phyloP scores from a whole-genome alignment of 2,888 invertebrate species.

The Dryocosmus kuriphilus region DNA sequence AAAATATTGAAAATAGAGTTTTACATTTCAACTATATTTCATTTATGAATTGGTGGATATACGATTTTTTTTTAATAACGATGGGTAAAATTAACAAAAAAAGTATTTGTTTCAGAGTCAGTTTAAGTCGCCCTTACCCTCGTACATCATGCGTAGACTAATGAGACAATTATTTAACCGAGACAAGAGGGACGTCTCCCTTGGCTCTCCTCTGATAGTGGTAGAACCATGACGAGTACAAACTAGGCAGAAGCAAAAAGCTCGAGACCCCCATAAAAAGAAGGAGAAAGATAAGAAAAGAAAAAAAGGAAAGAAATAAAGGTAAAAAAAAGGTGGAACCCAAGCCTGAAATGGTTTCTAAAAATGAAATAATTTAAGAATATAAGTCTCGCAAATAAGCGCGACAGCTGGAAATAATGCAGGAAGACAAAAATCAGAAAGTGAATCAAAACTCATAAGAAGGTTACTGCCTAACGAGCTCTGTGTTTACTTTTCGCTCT shows the following conservation, averaged over 20 bases:
- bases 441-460: neutral
- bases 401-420: conserved; percentile 10
- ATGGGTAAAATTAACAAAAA: neutral
- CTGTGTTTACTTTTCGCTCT: conserved; percentile 19
- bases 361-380: conserved; percentile 1
- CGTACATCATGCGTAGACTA: conserved; percentile 28
- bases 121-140: neutral
- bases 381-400: neutral
- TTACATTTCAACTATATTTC: too few species aligned
- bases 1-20: too few species aligned
- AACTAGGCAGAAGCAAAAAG: conserved; percentile 23
- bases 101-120: conserved; percentile 3
- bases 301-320: neutral
- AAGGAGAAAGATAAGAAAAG: neutral
- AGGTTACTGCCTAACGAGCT: conserved; percentile 25
- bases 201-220: conserved; percentile 22
- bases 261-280: neutral
- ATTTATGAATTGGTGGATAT: too few species aligned
- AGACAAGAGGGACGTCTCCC: conserved; percentile 32
- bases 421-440: conserved; percentile 17
- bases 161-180: conserved; percentile 36
- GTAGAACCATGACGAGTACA: conserved; percentile 19
- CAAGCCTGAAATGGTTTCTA: neutral
- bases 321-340: neutral
- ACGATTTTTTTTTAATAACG: neutral